Percentiles rank a stretch among this genome's conserved stretches.
phyloP scores from a whole-genome alignment of 92 coral and sea anemone species.

The Scolanthus callimorphus region DNA sequence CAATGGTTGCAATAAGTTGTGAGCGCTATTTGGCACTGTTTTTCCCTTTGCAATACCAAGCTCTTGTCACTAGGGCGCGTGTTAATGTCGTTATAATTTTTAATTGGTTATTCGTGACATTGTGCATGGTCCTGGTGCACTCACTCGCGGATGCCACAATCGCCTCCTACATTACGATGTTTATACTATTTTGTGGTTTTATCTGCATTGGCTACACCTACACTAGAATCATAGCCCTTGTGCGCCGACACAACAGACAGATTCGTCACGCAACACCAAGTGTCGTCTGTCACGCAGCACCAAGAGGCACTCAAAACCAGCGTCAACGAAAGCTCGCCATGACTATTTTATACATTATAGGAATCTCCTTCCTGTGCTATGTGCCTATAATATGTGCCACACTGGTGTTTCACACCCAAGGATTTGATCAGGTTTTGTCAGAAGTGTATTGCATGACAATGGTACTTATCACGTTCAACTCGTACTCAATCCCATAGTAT shows the following conservation, averaged over 20 bases:
- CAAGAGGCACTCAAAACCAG: neutral
- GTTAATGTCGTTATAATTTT: conserved; percentile 10
- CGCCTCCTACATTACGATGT: neutral
- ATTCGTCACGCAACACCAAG: conserved; percentile 4
- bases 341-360: conserved; percentile 18
- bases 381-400: conserved; percentile 6
- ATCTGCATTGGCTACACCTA: neutral
- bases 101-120: neutral
- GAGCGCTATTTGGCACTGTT: conserved; percentile 34
- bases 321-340: conserved; percentile 21
- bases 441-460: conserved; percentile 9
- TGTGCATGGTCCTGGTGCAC: neutral
- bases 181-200: conserved; percentile 2
- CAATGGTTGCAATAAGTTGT: conserved; percentile 36
- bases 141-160: neutral
- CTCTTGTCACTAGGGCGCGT: conserved; percentile 22
- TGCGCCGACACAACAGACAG: conserved; percentile 7
- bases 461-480: conserved; percentile 2
- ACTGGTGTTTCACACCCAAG: neutral
- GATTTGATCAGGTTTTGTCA: neutral
- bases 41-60: conserved; percentile 23
- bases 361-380: conserved; percentile 13
- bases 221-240: conserved; percentile 9
- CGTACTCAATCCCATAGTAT: conserved; percentile 13
- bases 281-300: too few relatives aligned